Evolutionary conservation across 2,113 vertebrate genomes (phyloP).

Genomic region (Oplegnathus fasciatus): DNA sequence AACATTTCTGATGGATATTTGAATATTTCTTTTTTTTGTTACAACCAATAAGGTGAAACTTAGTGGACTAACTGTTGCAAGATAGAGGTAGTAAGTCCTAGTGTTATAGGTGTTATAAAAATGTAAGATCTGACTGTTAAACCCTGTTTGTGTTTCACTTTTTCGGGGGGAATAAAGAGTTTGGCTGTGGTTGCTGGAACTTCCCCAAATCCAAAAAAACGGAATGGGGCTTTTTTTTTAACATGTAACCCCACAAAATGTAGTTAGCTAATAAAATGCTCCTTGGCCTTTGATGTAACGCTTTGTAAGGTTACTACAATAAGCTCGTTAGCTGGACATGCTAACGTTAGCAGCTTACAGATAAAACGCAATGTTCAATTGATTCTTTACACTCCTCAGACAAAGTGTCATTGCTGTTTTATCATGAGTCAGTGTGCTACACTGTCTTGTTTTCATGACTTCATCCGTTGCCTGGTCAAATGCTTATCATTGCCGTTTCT

Average conservation of each 20-base stretch:
- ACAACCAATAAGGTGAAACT: neutral
- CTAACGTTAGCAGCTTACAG: too few species aligned
- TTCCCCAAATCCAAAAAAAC: too few species aligned
- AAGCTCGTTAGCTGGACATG: too few species aligned
- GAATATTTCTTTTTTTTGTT: neutral
- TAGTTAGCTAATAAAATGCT: neutral
- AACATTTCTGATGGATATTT: neutral
- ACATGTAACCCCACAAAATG: neutral
- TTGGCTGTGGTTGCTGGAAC: too few species aligned
- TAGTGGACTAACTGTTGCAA: too few species aligned
- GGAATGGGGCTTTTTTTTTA: too few species aligned
- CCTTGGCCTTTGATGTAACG: neutral
- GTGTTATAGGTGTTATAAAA: too few species aligned
- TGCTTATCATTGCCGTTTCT: neutral
- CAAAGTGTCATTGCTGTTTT: neutral
- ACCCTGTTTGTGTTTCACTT: too few species aligned
- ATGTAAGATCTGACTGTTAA: too few species aligned
- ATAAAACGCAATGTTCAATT: neutral
- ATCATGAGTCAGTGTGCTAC: neutral
- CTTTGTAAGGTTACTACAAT: neutral
- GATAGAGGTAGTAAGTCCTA: too few species aligned
- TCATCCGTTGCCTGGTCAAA: neutral
- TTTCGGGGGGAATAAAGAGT: too few species aligned
- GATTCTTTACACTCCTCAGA: neutral
- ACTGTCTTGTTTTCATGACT: neutral